Conservation (phyloP, 2,113 vertebrate species). For the Oplegnathus fasciatus region DNA sequence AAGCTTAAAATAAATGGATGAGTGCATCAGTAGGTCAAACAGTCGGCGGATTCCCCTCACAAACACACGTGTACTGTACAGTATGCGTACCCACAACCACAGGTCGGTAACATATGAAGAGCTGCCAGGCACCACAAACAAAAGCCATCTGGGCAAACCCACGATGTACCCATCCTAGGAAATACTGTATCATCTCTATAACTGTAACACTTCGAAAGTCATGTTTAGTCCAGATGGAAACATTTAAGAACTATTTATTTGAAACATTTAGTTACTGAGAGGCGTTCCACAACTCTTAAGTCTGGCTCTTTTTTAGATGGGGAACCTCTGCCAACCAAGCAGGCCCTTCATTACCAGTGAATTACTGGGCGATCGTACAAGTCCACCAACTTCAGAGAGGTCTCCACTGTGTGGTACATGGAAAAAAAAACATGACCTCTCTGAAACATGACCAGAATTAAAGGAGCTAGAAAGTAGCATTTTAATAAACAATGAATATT, state of each 20-base stretch:
- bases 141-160: conserved; percentile 52
- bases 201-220: conserved; percentile 2
- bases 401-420: conserved; percentile 22
- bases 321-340: conserved; percentile 39
- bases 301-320: conserved; percentile 30
- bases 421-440: neutral
- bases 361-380: conserved; percentile 26
- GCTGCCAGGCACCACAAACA: conserved; percentile 48
- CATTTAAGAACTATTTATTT: conserved; percentile 46
- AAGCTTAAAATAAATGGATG: conserved; percentile 37
- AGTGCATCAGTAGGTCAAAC: conserved; percentile 18
- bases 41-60: neutral
- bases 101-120: conserved; percentile 12
- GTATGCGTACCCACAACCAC: conserved; percentile 13
- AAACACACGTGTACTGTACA: conserved; percentile 21
- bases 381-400: conserved; percentile 25
- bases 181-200: conserved; percentile 13
- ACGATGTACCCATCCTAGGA: conserved; percentile 15
- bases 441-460: conserved; percentile 7
- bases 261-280: conserved; percentile 40
- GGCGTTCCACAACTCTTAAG: conserved; percentile 22
- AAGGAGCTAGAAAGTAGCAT: conserved; percentile 6
- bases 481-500: neutral
- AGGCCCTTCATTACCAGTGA: conserved; percentile 35
- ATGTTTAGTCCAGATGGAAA: conserved; percentile 37